phyloP scores from a whole-genome alignment of 2,888 invertebrate species.

The Pollenia griseotomentosa region DNA sequence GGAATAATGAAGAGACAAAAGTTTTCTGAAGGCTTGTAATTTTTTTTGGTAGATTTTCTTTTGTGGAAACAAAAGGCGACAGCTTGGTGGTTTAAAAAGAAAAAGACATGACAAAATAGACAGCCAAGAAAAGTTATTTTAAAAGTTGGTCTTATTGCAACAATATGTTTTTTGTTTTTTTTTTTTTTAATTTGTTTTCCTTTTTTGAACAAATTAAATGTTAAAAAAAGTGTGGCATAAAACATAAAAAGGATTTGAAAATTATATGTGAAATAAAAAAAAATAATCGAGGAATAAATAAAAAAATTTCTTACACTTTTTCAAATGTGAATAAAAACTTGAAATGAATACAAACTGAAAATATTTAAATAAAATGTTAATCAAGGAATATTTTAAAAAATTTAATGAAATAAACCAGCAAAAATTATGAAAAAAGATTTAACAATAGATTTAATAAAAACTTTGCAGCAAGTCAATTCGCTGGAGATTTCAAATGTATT shows the following conservation, averaged over 20 bases:
- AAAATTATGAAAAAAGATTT: too few relatives aligned
- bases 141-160: conserved; percentile 70
- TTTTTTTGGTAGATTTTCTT: conserved; percentile 74
- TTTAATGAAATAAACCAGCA: too few relatives aligned
- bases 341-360: neutral
- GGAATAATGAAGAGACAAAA: conserved; percentile 83
- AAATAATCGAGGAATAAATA: conserved; percentile 7
- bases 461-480: neutral
- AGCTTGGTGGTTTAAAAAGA: conserved; percentile 71
- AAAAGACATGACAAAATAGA: conserved; percentile 70
- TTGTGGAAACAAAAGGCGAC: conserved; percentile 67
- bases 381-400: neutral
- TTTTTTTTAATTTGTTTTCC: conserved; percentile 35
- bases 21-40: conserved; percentile 82
- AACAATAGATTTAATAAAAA: too few relatives aligned
- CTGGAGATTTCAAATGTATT: neutral
- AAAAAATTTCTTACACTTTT: conserved; percentile 12
- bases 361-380: neutral
- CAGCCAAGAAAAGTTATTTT: conserved; percentile 64
- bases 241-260: conserved; percentile 36
- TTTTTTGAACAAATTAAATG: conserved; percentile 53
- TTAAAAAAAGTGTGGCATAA: conserved; percentile 5
- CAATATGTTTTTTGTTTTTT: conserved; percentile 63
- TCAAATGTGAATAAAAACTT: neutral
- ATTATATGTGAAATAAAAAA: neutral